Percentiles rank a stretch among this genome's conserved stretches.
Evolutionary conservation across 2,888 invertebrate genomes (phyloP).

Genomic region (Zygaena filipendulae): DNA sequence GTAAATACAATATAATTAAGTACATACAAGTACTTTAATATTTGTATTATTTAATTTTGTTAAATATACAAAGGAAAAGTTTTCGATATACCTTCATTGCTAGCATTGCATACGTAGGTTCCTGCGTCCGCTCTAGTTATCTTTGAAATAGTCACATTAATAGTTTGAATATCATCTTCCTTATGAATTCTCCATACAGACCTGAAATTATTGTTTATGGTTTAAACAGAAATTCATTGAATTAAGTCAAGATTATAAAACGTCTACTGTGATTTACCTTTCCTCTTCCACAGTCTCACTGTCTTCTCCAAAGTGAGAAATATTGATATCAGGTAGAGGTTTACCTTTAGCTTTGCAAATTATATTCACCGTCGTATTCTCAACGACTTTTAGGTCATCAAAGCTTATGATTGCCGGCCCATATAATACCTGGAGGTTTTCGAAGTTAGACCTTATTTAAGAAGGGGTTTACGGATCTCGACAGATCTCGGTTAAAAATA

Average conservation of each 20-base stretch:
- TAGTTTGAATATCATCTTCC: too few species aligned
- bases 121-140: conserved; percentile 31
- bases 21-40: not conserved
- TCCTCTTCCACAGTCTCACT: too few species aligned
- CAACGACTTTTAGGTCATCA: conserved; percentile 28
- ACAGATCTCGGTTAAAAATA: too few species aligned
- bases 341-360: conserved; percentile 37
- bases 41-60: not conserved
- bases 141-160: conserved; percentile 23
- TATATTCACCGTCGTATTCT: conserved; percentile 29
- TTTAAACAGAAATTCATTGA: too few species aligned
- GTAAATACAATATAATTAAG: too few species aligned
- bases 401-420: conserved; percentile 35
- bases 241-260: too few species aligned
- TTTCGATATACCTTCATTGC: conserved; percentile 37
- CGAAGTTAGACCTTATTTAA: too few species aligned
- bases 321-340: conserved; percentile 31
- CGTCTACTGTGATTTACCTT: too few species aligned
- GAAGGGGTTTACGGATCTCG: too few species aligned
- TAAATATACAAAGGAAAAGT: conserved; percentile 1
- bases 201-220: too few species aligned
- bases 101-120: conserved; percentile 39
- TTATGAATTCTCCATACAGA: too few species aligned
- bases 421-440: conserved; percentile 38
- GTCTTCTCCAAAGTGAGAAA: too few species aligned